phyloP scores from a whole-genome alignment of 1,140 invertebrate genomes.

The Gonioctena quinquepunctata region DNA sequence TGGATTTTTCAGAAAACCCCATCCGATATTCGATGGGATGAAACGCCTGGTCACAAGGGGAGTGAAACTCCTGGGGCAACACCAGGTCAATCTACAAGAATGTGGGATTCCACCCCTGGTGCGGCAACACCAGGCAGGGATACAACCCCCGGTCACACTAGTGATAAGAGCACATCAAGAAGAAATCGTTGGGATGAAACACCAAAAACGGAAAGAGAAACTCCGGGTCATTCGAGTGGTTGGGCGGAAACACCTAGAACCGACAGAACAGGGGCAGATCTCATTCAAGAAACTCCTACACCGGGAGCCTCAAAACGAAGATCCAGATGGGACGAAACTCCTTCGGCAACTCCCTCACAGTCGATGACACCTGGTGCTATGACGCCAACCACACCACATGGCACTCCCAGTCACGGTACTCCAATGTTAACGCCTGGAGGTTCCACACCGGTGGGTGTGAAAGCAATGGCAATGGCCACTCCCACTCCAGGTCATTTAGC shows the following conservation, averaged over 20 bases:
- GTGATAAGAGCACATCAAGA: conserved; percentile 75
- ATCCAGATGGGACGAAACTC: conserved; percentile 98
- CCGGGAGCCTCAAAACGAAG: conserved; percentile 79
- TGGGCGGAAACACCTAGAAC: conserved; percentile 98
- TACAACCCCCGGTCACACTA: conserved; percentile 80
- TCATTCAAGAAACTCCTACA: conserved; percentile 89
- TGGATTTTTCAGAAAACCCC: conserved; percentile 70
- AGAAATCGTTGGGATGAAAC: conserved; percentile 99
- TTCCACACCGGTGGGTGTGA: conserved; percentile 90
- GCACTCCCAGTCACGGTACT: conserved; percentile 67
- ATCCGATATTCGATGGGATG: conserved; percentile 88
- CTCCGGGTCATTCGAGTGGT: conserved; percentile 89
- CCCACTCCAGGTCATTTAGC: conserved; percentile 94
- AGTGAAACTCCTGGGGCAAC: conserved; percentile 91
- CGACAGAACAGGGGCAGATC: conserved; percentile 79
- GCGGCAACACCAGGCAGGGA: conserved; percentile 86
- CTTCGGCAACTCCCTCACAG: conserved; percentile 69
- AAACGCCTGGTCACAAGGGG: conserved; percentile 87
- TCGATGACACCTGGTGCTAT: conserved; percentile 71
- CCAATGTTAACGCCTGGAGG: conserved; percentile 75
- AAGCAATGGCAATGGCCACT: conserved; percentile 97
- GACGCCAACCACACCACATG: conserved; percentile 73
- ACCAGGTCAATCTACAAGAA: conserved; percentile 80
- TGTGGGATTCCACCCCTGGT: conserved; percentile 94
- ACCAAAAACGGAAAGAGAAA: conserved; percentile 95